A percentile compares a stretch with the other conserved stretches of the same genome.
Evolutionary conservation across 2,113 vertebrate species (phyloP).

Genomic region (Kryptolebias marmoratus): DNA sequence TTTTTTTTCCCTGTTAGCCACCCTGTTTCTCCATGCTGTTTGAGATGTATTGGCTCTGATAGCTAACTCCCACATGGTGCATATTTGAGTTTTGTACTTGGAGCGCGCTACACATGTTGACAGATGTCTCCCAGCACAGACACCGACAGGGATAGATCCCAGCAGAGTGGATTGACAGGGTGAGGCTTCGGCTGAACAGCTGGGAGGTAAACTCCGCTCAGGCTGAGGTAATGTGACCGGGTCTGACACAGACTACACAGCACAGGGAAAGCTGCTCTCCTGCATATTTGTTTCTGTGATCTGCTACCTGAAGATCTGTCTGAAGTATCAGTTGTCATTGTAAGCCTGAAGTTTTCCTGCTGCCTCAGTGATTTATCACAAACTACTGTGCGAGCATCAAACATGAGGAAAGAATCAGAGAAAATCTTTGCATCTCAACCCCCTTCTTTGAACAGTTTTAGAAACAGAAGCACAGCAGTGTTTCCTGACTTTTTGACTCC

Average conservation of each 20-base stretch:
- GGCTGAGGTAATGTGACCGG: constrained; percentile 51
- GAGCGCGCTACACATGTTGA: constrained; percentile 70
- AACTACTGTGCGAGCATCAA: constrained; percentile 3
- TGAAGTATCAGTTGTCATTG: constrained; percentile 55
- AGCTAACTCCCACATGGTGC: constrained; percentile 51
- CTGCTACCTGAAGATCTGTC: constrained; percentile 27
- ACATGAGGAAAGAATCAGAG: constrained; percentile 2
- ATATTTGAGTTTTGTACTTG: constrained; percentile 64
- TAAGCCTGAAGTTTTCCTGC: constrained; percentile 40
- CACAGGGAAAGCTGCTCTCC: constrained; percentile 28
- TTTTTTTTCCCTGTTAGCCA: background rate
- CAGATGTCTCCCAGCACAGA: constrained; percentile 73
- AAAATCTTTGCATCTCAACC: background rate
- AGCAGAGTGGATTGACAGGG: constrained; percentile 61
- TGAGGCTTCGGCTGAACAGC: constrained; percentile 55
- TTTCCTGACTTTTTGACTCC: background rate
- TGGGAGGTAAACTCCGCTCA: constrained; percentile 60
- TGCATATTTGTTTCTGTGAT: constrained; percentile 24
- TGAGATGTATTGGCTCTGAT: constrained; percentile 65
- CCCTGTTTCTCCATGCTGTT: constrained; percentile 27
- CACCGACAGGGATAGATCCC: constrained; percentile 62
- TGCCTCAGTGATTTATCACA: constrained; percentile 17
- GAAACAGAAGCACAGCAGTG: background rate
- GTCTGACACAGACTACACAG: constrained; percentile 41
- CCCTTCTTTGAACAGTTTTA: background rate